Evolutionary conservation across 2,888 invertebrate genomes (phyloP), one percentile per base, ranked within the genome.

Genomic region (Proisotoma minuta): DNA sequence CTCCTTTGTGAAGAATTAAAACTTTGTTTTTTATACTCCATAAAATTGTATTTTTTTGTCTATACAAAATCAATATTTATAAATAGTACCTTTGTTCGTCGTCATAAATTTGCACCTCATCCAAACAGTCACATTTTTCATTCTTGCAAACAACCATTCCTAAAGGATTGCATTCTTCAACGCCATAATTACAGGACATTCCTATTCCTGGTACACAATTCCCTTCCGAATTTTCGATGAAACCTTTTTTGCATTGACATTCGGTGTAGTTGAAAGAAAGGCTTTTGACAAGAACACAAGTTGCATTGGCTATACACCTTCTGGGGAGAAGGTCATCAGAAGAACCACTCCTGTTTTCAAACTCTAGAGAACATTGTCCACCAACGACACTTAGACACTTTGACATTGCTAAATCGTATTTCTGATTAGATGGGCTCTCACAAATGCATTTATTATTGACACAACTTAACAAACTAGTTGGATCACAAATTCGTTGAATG

Each of bases 121-220:
- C 69, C 27, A 69, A 27, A 54, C 69, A 69, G 2, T 53, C 47
- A 22, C 69, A 69, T 8, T 40, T 54, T 10, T 49, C 61, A 57
- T 69, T 63, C 57, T 69, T 69, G 53, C 69, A 69, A 10, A 69
- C 65, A 2, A 69, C 61, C 69, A 69, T 69, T 53, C 67, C 69
- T 12, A 67, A 28, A 10, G 69, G 69, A 48, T 69, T 69, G 53
- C 69, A 69, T 23, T 69, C 69, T 18, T 67, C 23, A 10, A 51
- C 57, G 1, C 34, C 47, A 51, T 69, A 69, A 39, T 49, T 63
- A 34, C 69, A 69, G 0, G 66, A 63, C 29, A 61, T 43, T 4
- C 69, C 69, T 26, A 69, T 65, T 4, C 69, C 69, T 18, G 69
- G 69, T 26, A 69, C 69, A 58, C 69, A 69, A 12, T 61, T 34